A percentile compares a stretch with the other conserved stretches of the same genome.
phyloP scores from a whole-genome alignment of 2,113 vertebrate genomes.

The Xiphophorus couchianus region DNA sequence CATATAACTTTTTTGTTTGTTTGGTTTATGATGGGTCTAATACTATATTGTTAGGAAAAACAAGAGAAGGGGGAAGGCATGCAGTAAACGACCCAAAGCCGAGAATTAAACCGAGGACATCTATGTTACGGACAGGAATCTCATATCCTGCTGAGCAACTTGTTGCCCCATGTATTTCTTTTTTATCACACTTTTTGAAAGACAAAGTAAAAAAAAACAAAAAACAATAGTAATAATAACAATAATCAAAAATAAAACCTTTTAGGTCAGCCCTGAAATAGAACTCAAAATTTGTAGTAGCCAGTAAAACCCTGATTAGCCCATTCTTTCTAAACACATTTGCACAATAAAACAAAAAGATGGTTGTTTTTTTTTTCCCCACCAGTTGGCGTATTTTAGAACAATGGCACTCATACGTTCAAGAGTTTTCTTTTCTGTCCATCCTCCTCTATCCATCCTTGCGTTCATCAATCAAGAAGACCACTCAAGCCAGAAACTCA shows the following conservation, averaged over 20 bases:
- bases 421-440: slow-evolving; percentile 44
- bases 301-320: neutral
- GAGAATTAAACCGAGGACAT: too few species aligned
- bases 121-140: too few species aligned
- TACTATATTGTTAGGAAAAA: too few species aligned
- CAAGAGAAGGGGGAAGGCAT: too few species aligned
- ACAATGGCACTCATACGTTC: slow-evolving; percentile 32
- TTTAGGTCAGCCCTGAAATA: neutral
- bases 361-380: slow-evolving; percentile 3
- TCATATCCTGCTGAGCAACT: too few species aligned
- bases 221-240: too few species aligned
- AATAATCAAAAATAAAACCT: neutral
- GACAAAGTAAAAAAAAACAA: too few species aligned
- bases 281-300: neutral
- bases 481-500: slow-evolving; percentile 72
- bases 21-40: too few species aligned
- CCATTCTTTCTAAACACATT: neutral
- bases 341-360: slow-evolving; percentile 23
- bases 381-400: slow-evolving; percentile 19
- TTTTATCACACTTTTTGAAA: too few species aligned
- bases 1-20: too few species aligned
- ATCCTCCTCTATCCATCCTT: slow-evolving; percentile 35
- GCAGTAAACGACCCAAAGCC: too few species aligned
- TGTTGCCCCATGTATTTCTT: too few species aligned
- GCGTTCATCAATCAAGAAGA: slow-evolving; percentile 56